Percentiles rank a stretch among this genome's conserved stretches.
Conservation (phyloP, 2,797 vertebrate species). For the Girardinus metallicus region DNA sequence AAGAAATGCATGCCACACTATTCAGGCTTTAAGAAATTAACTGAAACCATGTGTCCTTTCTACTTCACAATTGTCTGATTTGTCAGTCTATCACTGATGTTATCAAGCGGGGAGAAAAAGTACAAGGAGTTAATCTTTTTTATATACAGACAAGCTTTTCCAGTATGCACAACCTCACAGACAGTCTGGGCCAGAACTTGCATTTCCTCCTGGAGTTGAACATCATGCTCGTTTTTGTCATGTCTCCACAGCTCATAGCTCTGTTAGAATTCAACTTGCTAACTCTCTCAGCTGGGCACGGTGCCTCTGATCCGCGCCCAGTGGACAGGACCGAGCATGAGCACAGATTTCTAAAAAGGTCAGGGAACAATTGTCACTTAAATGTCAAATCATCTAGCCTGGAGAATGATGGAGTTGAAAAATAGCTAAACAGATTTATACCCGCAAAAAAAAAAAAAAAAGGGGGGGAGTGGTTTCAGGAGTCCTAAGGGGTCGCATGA, state of each 20-base stretch:
- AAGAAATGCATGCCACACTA: neutral
- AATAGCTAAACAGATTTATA: conserved; percentile 67
- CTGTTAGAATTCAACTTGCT: conserved; percentile 31
- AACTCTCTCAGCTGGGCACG: conserved; percentile 25
- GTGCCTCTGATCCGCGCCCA: conserved; percentile 56
- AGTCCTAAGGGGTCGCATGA: conserved; percentile 45
- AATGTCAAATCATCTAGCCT: conserved; percentile 78
- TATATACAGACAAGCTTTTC: conserved; percentile 13
- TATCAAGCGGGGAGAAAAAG: neutral
- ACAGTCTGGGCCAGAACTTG: conserved; percentile 5
- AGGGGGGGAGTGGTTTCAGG: conserved; percentile 18
- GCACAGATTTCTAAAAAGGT: conserved; percentile 76
- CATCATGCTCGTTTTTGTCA: conserved; percentile 33
- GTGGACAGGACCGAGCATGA: conserved; percentile 36
- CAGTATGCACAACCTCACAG: conserved; percentile 16
- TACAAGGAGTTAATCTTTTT: neutral
- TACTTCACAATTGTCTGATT: neutral
- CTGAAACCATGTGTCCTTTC: neutral
- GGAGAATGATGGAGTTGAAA: conserved; percentile 56
- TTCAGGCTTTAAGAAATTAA: neutral
- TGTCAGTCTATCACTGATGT: neutral
- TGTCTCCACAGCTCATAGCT: conserved; percentile 40
- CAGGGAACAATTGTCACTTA: conserved; percentile 78
- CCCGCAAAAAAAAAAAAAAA: conserved; percentile 12
- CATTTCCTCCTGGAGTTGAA: conserved; percentile 17